Evolutionary conservation across 2,888 invertebrate genomes (phyloP), one percentile per base, ranked within the genome.

Genomic region (Caenorhabditis imperialis): DNA sequence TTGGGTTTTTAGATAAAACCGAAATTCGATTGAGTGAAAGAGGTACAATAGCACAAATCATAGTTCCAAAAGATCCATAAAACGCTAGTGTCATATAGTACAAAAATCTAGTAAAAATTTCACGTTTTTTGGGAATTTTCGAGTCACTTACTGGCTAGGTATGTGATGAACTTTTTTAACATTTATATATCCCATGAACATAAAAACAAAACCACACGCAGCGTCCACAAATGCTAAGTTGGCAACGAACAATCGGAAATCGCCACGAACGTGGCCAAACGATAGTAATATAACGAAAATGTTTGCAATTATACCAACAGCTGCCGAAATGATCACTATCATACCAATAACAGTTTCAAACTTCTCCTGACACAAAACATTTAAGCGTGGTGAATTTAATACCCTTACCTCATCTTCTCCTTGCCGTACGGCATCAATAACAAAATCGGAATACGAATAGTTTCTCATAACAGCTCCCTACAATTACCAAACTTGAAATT

Each of bases 21-120:
- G 84, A 54, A 14, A 82, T 75, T 44, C 84, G 61, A 44, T 75
- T 79, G 12, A 84, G 37, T 4, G 84, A 84, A 18, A 84, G 81
- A 3, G 84, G 84, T 2, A 83, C 80, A 23, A 84, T 55, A 16
- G 84, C 84, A 47, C 81, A 84, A 8, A 84, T 80, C 82, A 84
- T 82, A 12, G 81, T 75, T 8, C 84, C 84, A 60, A 84, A 84
- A 2, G 82, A 82, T n/a, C 84, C 84, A 62, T 84, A 84, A 69
- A 84, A 84, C 3, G 84, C 82, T 22, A 84, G 61, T 2, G 81
- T 83, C 48, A 79, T 78, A 48, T 82, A 82, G 27, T 61, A 77
- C 12, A 71, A 20, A 50, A 69, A 51, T 50, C 60, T 62, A 40
- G 38, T 60, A 47, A 33, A 8, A 60, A 44, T 3, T 16, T 6